These are phyloP conservation scores for Cosmopolites sordidus DNA, from an alignment of 2,888 invertebrate genomes.

Conservation along the genomic window DNA sequence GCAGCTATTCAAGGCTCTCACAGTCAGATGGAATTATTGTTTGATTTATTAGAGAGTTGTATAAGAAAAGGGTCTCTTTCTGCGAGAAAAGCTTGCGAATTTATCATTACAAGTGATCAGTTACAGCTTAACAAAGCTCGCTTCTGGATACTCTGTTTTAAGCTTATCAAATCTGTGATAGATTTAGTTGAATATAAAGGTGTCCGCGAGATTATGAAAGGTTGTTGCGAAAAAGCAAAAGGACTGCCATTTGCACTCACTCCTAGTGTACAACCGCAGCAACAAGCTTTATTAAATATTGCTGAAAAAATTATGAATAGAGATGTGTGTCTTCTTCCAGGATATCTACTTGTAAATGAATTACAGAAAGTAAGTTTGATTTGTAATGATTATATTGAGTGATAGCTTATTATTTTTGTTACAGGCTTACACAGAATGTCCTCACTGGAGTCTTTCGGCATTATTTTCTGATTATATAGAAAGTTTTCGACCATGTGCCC, in stretches of 20 bases:
- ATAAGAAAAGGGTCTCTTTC: conserved; percentile 64
- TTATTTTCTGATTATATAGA: conserved; percentile 85
- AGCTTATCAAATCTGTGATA: conserved; percentile 77
- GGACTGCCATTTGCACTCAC: conserved; percentile 74
- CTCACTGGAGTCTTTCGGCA: conserved; percentile 90
- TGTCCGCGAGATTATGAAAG: conserved; percentile 82
- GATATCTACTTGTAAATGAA: conserved; percentile 93
- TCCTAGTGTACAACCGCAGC: conserved; percentile 74
- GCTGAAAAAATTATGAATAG: conserved; percentile 88
- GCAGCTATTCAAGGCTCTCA: conserved; percentile 69
- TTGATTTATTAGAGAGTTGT: conserved; percentile 70
- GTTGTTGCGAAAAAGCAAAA: conserved; percentile 81
- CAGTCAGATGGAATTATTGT: conserved; percentile 69
- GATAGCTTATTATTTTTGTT: background rate
- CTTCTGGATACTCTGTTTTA: conserved; percentile 88
- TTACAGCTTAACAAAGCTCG: conserved; percentile 75
- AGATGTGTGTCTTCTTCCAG: conserved; percentile 86
- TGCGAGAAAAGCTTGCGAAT: conserved; percentile 82
- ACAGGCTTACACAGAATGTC: conserved; percentile 72
- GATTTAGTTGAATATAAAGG: conserved; percentile 94
- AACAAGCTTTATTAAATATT: conserved; percentile 75
- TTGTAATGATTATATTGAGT: background rate
- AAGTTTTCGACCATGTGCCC: conserved; percentile 87
- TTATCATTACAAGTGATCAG: conserved; percentile 77
- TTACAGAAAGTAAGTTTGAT: conserved; percentile 63